Conservation (phyloP, 2,113 vertebrate genomes). For the Pomatostomus ruficeps region DNA sequence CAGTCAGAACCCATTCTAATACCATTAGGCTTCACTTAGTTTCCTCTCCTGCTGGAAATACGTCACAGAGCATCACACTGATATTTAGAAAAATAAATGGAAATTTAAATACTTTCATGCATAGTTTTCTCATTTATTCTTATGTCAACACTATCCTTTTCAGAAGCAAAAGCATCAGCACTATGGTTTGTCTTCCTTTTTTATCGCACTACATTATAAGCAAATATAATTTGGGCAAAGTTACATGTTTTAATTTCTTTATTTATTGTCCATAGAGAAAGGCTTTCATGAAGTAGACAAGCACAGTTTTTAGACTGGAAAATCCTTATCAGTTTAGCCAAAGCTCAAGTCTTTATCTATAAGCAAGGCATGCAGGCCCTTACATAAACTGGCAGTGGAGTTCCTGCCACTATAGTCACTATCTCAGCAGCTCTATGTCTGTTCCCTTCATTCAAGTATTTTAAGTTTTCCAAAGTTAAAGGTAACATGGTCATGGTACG, state of each 20-base stretch:
- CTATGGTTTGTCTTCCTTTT: background rate
- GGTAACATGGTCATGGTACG: background rate
- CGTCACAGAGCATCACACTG: background rate
- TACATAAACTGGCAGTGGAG: background rate
- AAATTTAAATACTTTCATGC: background rate
- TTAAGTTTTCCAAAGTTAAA: background rate
- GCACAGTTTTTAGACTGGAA: constrained; percentile 44
- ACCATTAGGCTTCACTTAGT: background rate
- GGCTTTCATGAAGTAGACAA: constrained; percentile 18
- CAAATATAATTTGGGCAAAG: constrained; percentile 31
- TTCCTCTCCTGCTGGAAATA: background rate
- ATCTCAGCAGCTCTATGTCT: background rate
- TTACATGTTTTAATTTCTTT: constrained; percentile 9
- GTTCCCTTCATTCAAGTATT: background rate
- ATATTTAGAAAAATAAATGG: background rate
- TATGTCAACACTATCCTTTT: background rate
- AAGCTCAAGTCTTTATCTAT: constrained; percentile 22
- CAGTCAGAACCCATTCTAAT: background rate
- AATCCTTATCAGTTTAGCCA: constrained; percentile 54
- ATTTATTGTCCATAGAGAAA: constrained; percentile 18
- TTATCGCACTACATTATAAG: background rate
- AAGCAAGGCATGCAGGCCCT: background rate
- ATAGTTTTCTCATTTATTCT: background rate
- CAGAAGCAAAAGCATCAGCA: background rate
- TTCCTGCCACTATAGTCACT: background rate